A percentile compares a stretch with the other conserved stretches of the same genome.
These are phyloP conservation scores for Diplogasteroides magnus DNA, from an alignment of 1,140 invertebrate genomes.

Conservation along the genomic window DNA sequence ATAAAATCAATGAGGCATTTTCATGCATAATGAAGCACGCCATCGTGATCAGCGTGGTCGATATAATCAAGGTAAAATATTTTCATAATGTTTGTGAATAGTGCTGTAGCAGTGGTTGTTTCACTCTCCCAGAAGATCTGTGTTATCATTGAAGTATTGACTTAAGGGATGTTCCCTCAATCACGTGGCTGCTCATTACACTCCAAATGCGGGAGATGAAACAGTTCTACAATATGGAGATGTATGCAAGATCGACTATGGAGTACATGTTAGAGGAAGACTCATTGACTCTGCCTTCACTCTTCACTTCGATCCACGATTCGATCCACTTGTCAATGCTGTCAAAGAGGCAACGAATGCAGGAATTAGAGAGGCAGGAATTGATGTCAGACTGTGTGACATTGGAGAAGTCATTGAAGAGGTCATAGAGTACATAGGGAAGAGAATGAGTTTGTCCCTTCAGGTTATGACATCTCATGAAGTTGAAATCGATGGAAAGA, in stretches of 20 bases:
- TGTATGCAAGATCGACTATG: slow-evolving; percentile 94
- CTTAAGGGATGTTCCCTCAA: slow-evolving; percentile 79
- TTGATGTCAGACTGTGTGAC: slow-evolving; percentile 94
- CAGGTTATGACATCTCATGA: slow-evolving; percentile 92
- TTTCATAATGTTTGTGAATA: no score
- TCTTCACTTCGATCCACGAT: slow-evolving; percentile 89
- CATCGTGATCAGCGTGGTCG: no score
- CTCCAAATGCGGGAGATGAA: slow-evolving; percentile 92
- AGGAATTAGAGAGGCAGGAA: slow-evolving; percentile 84
- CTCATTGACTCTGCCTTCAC: slow-evolving; percentile 99
- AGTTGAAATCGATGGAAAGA: slow-evolving; percentile 92
- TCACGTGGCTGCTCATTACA: slow-evolving; percentile 98
- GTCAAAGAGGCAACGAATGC: slow-evolving; percentile 96
- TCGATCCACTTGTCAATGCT: slow-evolving; percentile 87
- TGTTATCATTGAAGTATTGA: no score
- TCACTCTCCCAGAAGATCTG: no score
- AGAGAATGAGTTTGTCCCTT: not conserved
- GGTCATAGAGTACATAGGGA: slow-evolving; percentile 63
- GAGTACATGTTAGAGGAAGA: slow-evolving; percentile 93
- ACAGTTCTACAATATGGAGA: slow-evolving; percentile 92
- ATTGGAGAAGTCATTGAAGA: slow-evolving; percentile 96
- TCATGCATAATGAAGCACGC: no score
- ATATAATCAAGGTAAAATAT: no score
- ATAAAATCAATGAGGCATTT: no score
- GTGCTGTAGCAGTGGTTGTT: no score